Percentiles rank a stretch among this genome's conserved stretches.
phyloP scores from a whole-genome alignment of 2,888 invertebrate genomes.

The Eucera pruinosa region DNA sequence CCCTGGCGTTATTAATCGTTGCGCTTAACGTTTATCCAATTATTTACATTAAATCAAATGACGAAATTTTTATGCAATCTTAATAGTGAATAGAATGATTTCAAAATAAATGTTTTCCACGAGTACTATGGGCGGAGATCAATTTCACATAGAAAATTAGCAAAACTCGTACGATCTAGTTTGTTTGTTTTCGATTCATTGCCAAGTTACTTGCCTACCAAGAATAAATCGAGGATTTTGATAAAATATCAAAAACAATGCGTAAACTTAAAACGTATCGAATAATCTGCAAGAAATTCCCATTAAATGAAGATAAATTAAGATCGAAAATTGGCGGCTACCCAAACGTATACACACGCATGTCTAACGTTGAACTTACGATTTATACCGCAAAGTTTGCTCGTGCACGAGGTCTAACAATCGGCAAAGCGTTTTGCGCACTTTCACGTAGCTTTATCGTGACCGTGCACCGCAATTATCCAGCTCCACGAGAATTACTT shows the following conservation, averaged over 20 bases:
- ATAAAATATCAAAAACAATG: not conserved
- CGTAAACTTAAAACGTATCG: conserved; percentile 1
- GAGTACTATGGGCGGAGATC: not conserved
- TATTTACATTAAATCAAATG: no score
- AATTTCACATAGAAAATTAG: not conserved
- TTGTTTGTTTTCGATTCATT: not conserved
- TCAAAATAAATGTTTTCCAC: no score
- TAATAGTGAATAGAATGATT: not conserved
- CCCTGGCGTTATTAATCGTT: not conserved
- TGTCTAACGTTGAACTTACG: conserved; percentile 48
- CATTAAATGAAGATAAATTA: conserved; percentile 45
- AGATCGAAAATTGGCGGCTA: conserved; percentile 29
- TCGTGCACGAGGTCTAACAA: conserved; percentile 43
- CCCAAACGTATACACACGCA: conserved; percentile 36
- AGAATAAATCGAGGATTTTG: not conserved
- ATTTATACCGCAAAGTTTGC: conserved; percentile 59
- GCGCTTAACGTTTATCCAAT: not conserved
- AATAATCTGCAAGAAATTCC: conserved; percentile 6
- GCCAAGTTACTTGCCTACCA: not conserved
- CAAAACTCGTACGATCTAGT: not conserved
- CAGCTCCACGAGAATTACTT: conserved; percentile 28
- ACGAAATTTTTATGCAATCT: no score
- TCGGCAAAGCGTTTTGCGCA: conserved; percentile 45
- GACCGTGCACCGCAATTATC: conserved; percentile 30
- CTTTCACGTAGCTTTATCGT: conserved; percentile 43